These are phyloP conservation scores for Meteorus sp. DNA, from an alignment of 1,140 invertebrate genomes.

Conservation along the genomic window DNA sequence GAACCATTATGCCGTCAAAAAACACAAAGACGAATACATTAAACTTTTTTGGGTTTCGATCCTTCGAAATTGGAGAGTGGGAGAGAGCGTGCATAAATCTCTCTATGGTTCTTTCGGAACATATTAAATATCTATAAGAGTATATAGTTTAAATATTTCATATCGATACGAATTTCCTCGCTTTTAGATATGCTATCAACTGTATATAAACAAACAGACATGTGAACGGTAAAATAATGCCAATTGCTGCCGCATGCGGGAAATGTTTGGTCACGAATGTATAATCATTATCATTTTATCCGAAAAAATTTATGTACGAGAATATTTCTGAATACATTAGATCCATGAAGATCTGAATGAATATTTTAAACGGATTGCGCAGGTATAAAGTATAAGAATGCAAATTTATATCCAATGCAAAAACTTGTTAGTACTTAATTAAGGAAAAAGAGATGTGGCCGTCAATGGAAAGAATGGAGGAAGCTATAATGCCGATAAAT, in stretches of 20 bases:
- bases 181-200: too few relatives aligned
- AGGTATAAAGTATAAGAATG: background rate
- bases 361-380: conserved; percentile 9
- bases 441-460: conserved; percentile 6
- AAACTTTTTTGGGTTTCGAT: too few relatives aligned
- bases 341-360: conserved; percentile 12
- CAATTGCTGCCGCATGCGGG: background rate
- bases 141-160: too few relatives aligned
- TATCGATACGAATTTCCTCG: too few relatives aligned
- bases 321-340: background rate
- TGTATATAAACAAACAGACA: too few relatives aligned
- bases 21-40: too few relatives aligned
- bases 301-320: background rate
- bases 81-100: too few relatives aligned
- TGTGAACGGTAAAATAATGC: too few relatives aligned
- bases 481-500: background rate
- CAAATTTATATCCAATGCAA: background rate
- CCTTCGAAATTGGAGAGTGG: too few relatives aligned
- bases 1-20: too few relatives aligned
- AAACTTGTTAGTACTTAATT: conserved; percentile 46
- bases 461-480: background rate
- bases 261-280: background rate
- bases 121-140: too few relatives aligned
- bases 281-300: background rate
- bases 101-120: too few relatives aligned